Evolutionary conservation across 2,888 invertebrate genomes (phyloP).

Genomic region (Xestia c-nigrum): DNA sequence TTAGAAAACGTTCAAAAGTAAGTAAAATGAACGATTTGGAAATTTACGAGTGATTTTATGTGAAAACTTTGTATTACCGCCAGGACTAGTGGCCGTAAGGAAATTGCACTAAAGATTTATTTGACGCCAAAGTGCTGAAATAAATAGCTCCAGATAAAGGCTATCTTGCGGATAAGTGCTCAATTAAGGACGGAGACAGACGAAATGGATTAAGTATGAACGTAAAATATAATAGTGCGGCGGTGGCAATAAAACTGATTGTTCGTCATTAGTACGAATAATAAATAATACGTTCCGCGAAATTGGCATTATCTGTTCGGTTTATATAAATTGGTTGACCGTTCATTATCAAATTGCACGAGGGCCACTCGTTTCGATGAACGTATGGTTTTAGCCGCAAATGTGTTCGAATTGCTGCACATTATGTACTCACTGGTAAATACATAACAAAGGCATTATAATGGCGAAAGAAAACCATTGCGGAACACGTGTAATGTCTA

Average conservation of each 20-base stretch:
- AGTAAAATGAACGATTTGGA: constrained; percentile 44
- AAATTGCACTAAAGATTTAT: constrained; percentile 62
- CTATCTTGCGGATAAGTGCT: constrained; percentile 50
- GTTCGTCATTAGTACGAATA: constrained; percentile 20
- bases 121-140: constrained; percentile 55
- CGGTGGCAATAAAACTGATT: constrained; percentile 20
- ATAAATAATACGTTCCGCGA: not conserved
- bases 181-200: constrained; percentile 49
- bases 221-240: constrained; percentile 48
- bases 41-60: constrained; percentile 61
- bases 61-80: constrained; percentile 54
- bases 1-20: constrained; percentile 41
- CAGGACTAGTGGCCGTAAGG: constrained; percentile 42
- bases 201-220: constrained; percentile 50
- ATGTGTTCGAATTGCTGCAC: not conserved
- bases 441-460: not conserved
- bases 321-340: constrained; percentile 14
- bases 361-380: constrained; percentile 3
- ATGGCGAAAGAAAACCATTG: not conserved
- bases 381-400: not conserved
- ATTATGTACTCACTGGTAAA: not conserved
- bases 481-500: not conserved
- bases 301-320: constrained; percentile 5
- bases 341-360: constrained; percentile 21
- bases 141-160: constrained; percentile 57